Evolutionary conservation across 1,140 invertebrate species (phyloP).

Genomic region (Meloidogyne floridensis): DNA sequence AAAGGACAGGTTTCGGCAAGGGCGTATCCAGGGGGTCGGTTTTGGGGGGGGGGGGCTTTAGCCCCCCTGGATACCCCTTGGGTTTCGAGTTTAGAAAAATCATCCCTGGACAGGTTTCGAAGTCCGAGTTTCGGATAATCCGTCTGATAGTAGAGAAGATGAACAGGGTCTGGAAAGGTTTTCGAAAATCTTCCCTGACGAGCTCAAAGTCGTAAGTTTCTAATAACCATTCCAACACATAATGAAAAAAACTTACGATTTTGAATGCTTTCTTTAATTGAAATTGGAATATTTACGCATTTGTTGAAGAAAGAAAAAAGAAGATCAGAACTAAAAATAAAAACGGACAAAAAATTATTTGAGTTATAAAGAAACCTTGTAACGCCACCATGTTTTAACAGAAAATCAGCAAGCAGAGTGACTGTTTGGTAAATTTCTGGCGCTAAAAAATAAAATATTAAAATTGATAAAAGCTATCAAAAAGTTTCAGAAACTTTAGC

Average conservation of each 20-base stretch:
- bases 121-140: too few species aligned
- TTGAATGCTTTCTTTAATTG: conserved; percentile 47
- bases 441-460: conserved; percentile 18
- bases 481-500: too few species aligned
- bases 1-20: too few species aligned
- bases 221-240: too few species aligned
- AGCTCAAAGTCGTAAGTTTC: background rate
- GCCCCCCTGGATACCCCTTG: too few species aligned
- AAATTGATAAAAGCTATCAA: background rate
- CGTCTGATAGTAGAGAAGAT: too few species aligned
- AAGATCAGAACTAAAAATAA: conserved; percentile 49
- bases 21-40: too few species aligned
- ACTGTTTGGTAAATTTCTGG: conserved; percentile 29
- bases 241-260: conserved; percentile 32
- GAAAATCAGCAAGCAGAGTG: conserved; percentile 47
- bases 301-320: conserved; percentile 60
- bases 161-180: too few species aligned
- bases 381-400: conserved; percentile 60
- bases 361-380: conserved; percentile 35
- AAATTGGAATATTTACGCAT: conserved; percentile 41
- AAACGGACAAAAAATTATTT: background rate
- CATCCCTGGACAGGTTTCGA: too few species aligned
- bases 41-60: too few species aligned
- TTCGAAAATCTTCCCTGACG: too few species aligned
- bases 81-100: too few species aligned